Evolutionary conservation across 2,888 invertebrate genomes (phyloP).

Genomic region (Athalia cordata): DNA sequence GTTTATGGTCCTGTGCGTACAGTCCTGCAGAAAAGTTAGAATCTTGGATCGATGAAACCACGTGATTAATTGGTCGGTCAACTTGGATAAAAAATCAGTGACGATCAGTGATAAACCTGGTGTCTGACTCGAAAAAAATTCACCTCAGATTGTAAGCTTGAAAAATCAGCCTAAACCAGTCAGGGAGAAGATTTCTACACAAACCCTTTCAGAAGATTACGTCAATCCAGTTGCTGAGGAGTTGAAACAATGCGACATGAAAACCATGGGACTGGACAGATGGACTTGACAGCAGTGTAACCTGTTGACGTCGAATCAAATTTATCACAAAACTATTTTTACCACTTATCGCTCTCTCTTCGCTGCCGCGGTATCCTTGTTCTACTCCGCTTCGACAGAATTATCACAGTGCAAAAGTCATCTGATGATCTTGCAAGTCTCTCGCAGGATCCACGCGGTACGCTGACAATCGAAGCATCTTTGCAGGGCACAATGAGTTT

Average conservation of each 20-base stretch:
- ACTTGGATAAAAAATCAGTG: slow-evolving; percentile 3
- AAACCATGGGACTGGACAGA: not conserved
- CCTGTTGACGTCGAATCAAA: slow-evolving; percentile 29
- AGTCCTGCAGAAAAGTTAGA: not conserved
- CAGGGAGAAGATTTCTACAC: not conserved
- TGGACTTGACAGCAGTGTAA: slow-evolving; percentile 12
- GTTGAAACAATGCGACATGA: not conserved
- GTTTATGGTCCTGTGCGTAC: slow-evolving; percentile 2
- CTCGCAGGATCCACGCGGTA: too few species aligned
- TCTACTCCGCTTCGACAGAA: too few species aligned
- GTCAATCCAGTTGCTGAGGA: not conserved
- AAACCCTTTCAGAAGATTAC: not conserved
- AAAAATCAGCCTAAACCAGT: not conserved
- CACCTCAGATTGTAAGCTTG: not conserved
- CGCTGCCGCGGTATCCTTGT: too few species aligned
- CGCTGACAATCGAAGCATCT: not conserved
- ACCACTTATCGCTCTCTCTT: not conserved
- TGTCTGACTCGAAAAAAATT: not conserved
- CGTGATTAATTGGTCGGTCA: slow-evolving; percentile 29
- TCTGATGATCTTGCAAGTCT: too few species aligned
- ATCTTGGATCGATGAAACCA: not conserved
- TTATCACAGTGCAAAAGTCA: too few species aligned
- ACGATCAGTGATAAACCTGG: not conserved
- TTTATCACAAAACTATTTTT: not conserved
- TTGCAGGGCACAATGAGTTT: not conserved